These are phyloP conservation scores for Vombatus ursinus DNA, from an alignment of 2,113 vertebrate genomes.

Conservation along the genomic window DNA sequence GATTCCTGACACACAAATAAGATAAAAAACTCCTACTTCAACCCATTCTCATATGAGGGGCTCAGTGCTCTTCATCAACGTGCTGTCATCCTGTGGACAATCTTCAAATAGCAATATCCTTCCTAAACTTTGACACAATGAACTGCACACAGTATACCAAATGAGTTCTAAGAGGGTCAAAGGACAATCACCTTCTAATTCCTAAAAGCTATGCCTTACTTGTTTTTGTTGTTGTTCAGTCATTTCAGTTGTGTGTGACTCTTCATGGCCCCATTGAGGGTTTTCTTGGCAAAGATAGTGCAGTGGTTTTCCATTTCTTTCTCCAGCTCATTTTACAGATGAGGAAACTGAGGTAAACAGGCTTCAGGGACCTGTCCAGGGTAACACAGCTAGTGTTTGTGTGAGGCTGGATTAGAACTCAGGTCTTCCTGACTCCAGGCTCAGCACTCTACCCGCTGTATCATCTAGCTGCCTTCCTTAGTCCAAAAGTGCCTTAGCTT, in stretches of 20 bases:
- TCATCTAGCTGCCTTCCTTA: background rate
- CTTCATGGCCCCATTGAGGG: too few relatives aligned
- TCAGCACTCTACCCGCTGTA: background rate
- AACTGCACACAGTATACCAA: background rate
- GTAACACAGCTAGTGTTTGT: background rate
- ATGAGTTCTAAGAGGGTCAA: too few relatives aligned
- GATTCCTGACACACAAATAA: background rate
- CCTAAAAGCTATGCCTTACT: too few relatives aligned
- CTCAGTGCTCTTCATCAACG: background rate
- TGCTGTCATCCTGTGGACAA: background rate
- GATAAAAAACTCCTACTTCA: background rate
- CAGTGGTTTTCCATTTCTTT: background rate
- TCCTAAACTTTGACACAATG: background rate
- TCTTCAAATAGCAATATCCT: background rate
- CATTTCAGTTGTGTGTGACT: too few relatives aligned
- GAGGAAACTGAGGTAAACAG: background rate
- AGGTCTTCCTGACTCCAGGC: background rate
- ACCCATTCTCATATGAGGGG: background rate
- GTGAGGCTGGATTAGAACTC: background rate
- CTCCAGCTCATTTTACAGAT: background rate
- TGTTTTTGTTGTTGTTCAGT: too few relatives aligned
- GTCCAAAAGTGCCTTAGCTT: background rate
- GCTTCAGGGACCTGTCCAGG: background rate
- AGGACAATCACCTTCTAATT: too few relatives aligned
- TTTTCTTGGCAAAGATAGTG: too few relatives aligned